Conservation (phyloP, 2,113 vertebrate species). For the Turdus rufiventris region DNA sequence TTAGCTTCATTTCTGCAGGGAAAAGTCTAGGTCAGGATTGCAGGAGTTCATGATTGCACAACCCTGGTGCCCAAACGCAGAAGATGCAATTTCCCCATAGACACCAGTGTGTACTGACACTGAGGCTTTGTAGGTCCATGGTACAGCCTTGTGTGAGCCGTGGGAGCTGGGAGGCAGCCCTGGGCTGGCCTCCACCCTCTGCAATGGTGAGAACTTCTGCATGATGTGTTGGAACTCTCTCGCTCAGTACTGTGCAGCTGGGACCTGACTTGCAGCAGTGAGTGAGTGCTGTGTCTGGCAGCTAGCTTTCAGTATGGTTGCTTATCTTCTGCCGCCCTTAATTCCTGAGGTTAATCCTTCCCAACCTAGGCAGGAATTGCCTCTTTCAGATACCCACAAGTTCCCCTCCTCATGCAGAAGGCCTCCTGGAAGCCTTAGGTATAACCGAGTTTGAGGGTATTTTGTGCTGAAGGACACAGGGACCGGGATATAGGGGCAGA, state of each 20-base stretch:
- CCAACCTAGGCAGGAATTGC: neutral
- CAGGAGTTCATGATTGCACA: neutral
- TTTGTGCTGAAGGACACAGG: neutral
- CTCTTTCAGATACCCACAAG: neutral
- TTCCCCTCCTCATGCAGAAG: accelerated
- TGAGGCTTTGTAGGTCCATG: accelerated
- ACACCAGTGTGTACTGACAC: no score
- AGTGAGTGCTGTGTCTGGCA: accelerated
- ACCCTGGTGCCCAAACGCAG: neutral
- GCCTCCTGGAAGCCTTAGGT: neutral
- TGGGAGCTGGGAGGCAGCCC: neutral
- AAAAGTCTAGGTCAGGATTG: neutral
- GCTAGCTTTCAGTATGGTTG: neutral
- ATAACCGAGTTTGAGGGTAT: neutral
- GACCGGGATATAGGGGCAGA: neutral
- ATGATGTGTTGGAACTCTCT: accelerated
- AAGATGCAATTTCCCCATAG: neutral
- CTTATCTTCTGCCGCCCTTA: neutral
- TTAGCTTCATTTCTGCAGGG: neutral
- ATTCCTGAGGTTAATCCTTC: neutral
- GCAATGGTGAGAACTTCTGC: neutral
- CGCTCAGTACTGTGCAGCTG: neutral
- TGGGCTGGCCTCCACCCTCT: neutral
- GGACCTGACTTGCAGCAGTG: neutral
- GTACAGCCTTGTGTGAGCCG: accelerated